These are phyloP conservation scores for Amphimallon solstitiale DNA, from an alignment of 2,888 invertebrate species.

Conservation along the genomic window DNA sequence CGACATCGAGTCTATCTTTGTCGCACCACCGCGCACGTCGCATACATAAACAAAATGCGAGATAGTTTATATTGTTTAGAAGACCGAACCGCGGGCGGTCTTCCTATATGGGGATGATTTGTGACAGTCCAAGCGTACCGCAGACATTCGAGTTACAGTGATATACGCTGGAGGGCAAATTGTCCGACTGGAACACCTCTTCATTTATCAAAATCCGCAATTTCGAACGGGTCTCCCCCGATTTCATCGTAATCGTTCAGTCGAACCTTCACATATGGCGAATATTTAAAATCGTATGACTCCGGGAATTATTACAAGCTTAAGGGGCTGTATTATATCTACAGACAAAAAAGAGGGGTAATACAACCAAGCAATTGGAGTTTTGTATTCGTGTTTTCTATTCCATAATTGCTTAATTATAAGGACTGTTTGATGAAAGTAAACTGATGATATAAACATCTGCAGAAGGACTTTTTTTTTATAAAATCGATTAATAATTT, in stretches of 20 bases:
- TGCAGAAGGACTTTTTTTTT: background rate
- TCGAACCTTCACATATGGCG: slow-evolving; percentile 48
- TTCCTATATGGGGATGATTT: slow-evolving; percentile 51
- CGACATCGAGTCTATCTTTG: slow-evolving; percentile 6
- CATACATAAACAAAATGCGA: slow-evolving; percentile 34
- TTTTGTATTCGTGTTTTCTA: slow-evolving; percentile 16
- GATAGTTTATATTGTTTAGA: slow-evolving; percentile 51
- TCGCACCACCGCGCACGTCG: background rate
- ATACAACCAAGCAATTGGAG: slow-evolving; percentile 36
- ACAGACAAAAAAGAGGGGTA: slow-evolving; percentile 22
- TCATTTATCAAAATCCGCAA: slow-evolving; percentile 59
- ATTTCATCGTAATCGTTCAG: slow-evolving; percentile 46
- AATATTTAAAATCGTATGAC: slow-evolving; percentile 47
- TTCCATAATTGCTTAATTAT: slow-evolving; percentile 28
- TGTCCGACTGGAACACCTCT: slow-evolving; percentile 57
- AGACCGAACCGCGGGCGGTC: slow-evolving; percentile 51
- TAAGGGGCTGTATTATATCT: slow-evolving; percentile 47
- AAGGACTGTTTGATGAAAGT: background rate
- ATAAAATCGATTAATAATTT: background rate
- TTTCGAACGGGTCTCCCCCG: slow-evolving; percentile 53
- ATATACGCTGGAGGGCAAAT: slow-evolving; percentile 32
- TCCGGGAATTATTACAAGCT: slow-evolving; percentile 35
- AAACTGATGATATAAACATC: background rate
- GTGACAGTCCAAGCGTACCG: slow-evolving; percentile 41
- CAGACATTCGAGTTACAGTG: slow-evolving; percentile 26